These are phyloP conservation scores for Leptopterna dolabrata DNA, from an alignment of 2,888 invertebrate species.

Conservation along the genomic window DNA sequence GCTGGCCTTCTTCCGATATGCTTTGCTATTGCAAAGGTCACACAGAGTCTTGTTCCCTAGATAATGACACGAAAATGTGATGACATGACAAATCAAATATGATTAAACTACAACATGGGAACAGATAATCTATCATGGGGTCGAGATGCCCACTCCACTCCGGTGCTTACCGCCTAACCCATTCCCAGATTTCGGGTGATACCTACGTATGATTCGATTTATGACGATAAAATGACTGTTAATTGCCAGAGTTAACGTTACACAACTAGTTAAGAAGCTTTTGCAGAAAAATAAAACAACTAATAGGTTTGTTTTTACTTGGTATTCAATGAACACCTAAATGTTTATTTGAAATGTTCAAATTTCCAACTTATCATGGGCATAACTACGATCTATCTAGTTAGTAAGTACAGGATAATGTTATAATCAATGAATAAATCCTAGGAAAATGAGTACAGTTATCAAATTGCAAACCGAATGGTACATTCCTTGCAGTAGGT, in stretches of 20 bases:
- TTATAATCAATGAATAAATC: too few relatives aligned
- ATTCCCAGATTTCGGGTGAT: not conserved
- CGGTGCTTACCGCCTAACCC: not conserved
- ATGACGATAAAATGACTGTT: constrained; percentile 24
- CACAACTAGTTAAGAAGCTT: constrained; percentile 42
- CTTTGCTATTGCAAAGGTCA: constrained; percentile 84
- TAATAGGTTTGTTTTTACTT: not conserved
- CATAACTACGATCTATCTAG: not conserved
- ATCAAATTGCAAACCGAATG: too few relatives aligned
- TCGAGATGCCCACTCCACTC: not conserved
- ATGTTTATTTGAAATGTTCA: not conserved
- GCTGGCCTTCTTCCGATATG: constrained; percentile 72
- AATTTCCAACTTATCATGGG: not conserved
- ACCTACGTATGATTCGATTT: not conserved
- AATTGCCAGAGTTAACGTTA: constrained; percentile 38
- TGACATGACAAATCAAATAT: constrained; percentile 10
- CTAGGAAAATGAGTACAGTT: too few relatives aligned
- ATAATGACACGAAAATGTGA: constrained; percentile 52
- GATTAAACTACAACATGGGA: not conserved
- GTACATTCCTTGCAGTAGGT: too few relatives aligned
- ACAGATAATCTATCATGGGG: not conserved
- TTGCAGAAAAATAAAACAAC: not conserved
- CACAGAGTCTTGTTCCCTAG: constrained; percentile 92
- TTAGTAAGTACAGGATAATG: not conserved
- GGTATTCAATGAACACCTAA: not conserved